Conservation (phyloP, 2,888 invertebrate genomes). For the Ochropacha duplaris region DNA sequence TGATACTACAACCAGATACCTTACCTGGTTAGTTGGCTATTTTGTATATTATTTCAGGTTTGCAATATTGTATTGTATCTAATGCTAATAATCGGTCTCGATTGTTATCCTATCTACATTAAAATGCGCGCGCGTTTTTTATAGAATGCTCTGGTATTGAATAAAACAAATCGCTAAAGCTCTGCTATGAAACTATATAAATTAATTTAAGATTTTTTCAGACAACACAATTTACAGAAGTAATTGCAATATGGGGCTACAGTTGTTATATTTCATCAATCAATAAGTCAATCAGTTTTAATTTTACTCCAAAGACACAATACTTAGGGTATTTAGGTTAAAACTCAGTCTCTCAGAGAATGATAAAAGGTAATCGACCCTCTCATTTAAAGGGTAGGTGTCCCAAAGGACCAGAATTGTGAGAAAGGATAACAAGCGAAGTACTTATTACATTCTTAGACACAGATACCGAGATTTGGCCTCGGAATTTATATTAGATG, state of each 20-base stretch:
- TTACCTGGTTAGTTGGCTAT: slow-evolving; percentile 12
- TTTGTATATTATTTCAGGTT: not conserved
- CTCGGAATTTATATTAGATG: slow-evolving; percentile 31
- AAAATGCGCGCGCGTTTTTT: not conserved
- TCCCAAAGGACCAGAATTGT: slow-evolving; percentile 15
- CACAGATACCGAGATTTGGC: slow-evolving; percentile 19
- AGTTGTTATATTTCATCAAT: too few species aligned
- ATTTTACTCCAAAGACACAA: too few species aligned
- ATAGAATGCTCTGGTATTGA: too few species aligned
- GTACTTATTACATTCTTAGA: slow-evolving; percentile 28
- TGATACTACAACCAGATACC: slow-evolving; percentile 27
- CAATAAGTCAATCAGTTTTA: too few species aligned
- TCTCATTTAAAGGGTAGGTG: slow-evolving; percentile 11
- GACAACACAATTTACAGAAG: too few species aligned
- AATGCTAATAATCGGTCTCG: not conserved
- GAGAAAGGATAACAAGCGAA: slow-evolving; percentile 16
- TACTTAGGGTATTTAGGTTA: not conserved
- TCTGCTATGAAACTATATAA: not conserved
- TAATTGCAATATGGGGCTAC: too few species aligned
- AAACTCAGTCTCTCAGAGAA: not conserved
- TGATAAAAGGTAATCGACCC: not conserved
- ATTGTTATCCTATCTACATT: not conserved
- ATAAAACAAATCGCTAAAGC: too few species aligned
- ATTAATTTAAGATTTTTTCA: too few species aligned
- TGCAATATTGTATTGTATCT: not conserved